Conservation (phyloP, 2,797 vertebrate species). For the Varecia variegata region DNA sequence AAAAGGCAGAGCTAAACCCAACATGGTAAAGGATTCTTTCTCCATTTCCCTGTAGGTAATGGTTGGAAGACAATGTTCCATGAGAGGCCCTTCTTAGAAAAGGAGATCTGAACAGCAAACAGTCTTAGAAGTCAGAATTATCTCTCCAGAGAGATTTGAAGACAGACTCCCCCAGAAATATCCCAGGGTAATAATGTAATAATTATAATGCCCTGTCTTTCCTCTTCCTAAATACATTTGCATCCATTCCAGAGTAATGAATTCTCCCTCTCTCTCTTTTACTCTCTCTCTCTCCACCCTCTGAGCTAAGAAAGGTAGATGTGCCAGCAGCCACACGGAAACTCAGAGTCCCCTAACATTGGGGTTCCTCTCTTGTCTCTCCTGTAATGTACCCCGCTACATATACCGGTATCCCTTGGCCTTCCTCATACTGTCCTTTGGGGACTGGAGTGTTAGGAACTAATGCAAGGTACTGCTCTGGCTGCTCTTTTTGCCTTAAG, state of each 20-base stretch:
- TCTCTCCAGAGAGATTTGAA: neutral
- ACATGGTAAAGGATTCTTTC: neutral
- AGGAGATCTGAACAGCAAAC: neutral
- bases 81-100: neutral
- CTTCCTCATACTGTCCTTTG: neutral
- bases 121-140: neutral
- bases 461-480: neutral
- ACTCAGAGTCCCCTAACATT: no score
- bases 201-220: neutral
- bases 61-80: neutral
- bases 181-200: neutral
- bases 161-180: neutral
- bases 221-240: neutral
- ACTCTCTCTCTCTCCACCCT: neutral
- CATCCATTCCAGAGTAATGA: neutral
- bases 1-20: neutral
- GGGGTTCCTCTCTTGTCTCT: accelerated
- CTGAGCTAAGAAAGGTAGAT: neutral
- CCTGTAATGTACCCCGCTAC: neutral
- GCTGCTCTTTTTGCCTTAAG: neutral
- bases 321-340: neutral
- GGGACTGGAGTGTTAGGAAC: neutral
- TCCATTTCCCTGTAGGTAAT: neutral
- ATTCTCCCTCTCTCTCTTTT: neutral
- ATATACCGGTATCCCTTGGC: accelerated